These are phyloP conservation scores for Alexandromys fortis DNA, from an alignment of 2,113 vertebrate species.

Conservation along the genomic window DNA sequence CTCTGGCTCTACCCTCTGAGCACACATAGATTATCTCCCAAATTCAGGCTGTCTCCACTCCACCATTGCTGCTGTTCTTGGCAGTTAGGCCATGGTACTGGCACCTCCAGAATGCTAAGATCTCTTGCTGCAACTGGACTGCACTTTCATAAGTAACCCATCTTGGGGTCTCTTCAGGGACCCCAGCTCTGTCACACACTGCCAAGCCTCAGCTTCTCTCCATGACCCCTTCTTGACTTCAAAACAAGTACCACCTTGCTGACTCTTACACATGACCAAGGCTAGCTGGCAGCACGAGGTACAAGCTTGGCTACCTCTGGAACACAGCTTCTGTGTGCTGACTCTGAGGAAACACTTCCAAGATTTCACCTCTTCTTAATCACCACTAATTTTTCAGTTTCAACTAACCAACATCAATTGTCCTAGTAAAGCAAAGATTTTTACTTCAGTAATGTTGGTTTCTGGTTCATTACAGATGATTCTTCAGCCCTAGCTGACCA, in stretches of 20 bases:
- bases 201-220: background rate
- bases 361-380: background rate
- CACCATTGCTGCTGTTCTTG: background rate
- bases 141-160: background rate
- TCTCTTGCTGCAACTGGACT: background rate
- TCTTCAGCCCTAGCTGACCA: background rate
- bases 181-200: background rate
- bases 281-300: background rate
- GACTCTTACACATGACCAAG: background rate
- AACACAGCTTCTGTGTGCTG: background rate
- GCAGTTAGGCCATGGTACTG: background rate
- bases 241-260: background rate
- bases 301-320: background rate
- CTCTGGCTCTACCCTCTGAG: background rate
- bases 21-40: background rate
- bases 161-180: background rate
- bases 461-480: background rate
- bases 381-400: background rate
- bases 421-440: background rate
- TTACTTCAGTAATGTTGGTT: background rate
- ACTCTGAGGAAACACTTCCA: background rate
- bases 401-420: background rate
- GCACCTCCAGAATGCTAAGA: background rate
- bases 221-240: too few relatives aligned
- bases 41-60: background rate